These are phyloP conservation scores for Pempheris klunzingeri DNA, from an alignment of 2,797 vertebrate genomes.

Conservation along the genomic window DNA sequence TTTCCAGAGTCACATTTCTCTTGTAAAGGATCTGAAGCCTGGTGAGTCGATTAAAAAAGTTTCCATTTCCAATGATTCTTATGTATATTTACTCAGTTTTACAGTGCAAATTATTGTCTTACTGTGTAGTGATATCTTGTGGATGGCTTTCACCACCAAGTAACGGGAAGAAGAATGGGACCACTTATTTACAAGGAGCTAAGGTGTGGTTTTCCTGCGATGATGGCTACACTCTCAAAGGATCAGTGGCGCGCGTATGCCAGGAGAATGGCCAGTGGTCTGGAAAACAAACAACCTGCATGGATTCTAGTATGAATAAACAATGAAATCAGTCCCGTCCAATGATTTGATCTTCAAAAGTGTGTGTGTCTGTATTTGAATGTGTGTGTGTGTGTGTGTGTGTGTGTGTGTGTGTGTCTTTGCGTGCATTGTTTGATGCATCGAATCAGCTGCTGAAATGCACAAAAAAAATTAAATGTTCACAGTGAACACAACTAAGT, in stretches of 20 bases:
- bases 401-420: background rate
- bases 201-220: slow-evolving; percentile 74
- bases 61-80: background rate
- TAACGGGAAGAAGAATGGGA: slow-evolving; percentile 79
- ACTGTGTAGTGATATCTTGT: slow-evolving; percentile 75
- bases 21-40: slow-evolving; percentile 70
- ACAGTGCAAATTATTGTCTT: background rate
- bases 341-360: slow-evolving; percentile 34
- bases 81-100: background rate
- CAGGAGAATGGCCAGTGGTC: slow-evolving; percentile 75
- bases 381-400: slow-evolving; percentile 12
- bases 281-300: slow-evolving; percentile 72
- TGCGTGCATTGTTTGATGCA: slow-evolving; percentile 26
- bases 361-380: slow-evolving; percentile 12
- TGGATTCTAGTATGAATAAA: slow-evolving; percentile 61
- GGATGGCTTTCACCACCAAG: slow-evolving; percentile 77
- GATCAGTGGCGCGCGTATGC: slow-evolving; percentile 70
- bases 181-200: slow-evolving; percentile 74
- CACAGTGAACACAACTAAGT: background rate
- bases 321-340: slow-evolving; percentile 6
- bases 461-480: slow-evolving; percentile 4
- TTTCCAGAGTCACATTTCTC: slow-evolving; percentile 80
- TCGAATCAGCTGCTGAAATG: slow-evolving; percentile 32
- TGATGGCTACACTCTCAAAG: slow-evolving; percentile 61
- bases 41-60: slow-evolving; percentile 44